phyloP scores from a whole-genome alignment of 23 tunicate species.

The Trididemnum miniatum region DNA sequence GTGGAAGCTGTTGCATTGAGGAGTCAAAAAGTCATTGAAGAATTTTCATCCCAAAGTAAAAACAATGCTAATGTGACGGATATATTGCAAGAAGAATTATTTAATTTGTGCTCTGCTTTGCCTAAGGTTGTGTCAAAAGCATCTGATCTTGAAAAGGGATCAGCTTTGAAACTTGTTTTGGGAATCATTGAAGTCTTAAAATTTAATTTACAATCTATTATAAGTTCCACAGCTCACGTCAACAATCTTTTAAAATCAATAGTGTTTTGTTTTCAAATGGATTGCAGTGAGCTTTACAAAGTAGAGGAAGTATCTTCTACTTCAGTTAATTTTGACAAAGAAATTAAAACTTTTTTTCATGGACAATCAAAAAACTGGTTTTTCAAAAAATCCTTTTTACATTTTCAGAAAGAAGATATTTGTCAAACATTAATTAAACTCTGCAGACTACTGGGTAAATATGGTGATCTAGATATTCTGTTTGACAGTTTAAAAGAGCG shows the following conservation, averaged over 20 bases:
- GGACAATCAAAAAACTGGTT: slow-evolving; percentile 28
- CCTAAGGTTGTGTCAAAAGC: slow-evolving; percentile 35
- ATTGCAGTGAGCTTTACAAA: slow-evolving; percentile 22
- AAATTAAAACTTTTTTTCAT: neutral
- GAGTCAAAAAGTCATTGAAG: slow-evolving; percentile 19
- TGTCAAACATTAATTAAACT: slow-evolving; percentile 22
- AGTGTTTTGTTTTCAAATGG: slow-evolving; percentile 61
- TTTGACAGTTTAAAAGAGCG: slow-evolving; percentile 38
- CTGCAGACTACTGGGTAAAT: slow-evolving; percentile 54
- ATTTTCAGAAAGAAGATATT: slow-evolving; percentile 43
- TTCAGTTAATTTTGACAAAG: neutral
- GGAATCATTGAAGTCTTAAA: slow-evolving; percentile 57
- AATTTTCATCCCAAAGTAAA: slow-evolving; percentile 5
- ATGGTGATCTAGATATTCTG: slow-evolving; percentile 61
- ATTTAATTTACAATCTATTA: slow-evolving; percentile 17
- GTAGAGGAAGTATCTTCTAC: slow-evolving; percentile 32
- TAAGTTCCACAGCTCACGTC: slow-evolving; percentile 39
- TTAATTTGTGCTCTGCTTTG: slow-evolving; percentile 30
- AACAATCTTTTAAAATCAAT: slow-evolving; percentile 43
- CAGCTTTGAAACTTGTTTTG: slow-evolving; percentile 30
- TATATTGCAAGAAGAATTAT: slow-evolving; percentile 34
- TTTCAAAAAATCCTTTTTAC: slow-evolving; percentile 58
- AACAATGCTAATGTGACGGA: slow-evolving; percentile 1
- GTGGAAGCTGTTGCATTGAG: neutral
- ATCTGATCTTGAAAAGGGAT: slow-evolving; percentile 45